These are phyloP conservation scores for Drosophila mercatorum DNA, from an alignment of 2,888 invertebrate genomes.

Conservation along the genomic window DNA sequence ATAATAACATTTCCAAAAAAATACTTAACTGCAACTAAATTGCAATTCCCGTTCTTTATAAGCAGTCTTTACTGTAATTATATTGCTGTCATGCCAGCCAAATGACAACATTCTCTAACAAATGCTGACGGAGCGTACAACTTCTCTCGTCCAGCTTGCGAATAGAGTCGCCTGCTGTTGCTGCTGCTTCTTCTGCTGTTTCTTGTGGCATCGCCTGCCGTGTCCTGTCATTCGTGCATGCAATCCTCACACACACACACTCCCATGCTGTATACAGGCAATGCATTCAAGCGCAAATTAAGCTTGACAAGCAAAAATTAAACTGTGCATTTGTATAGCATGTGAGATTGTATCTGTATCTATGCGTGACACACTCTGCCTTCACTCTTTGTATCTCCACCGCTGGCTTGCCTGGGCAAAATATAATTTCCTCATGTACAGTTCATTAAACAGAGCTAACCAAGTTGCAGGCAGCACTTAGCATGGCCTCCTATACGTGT, in stretches of 20 bases:
- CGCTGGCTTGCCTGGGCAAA: constrained; percentile 60
- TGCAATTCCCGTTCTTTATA: neutral
- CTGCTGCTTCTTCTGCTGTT: constrained; percentile 40
- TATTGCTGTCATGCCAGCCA: constrained; percentile 43
- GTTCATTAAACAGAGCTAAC: constrained; percentile 74
- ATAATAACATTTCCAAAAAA: no score
- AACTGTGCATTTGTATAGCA: constrained; percentile 58
- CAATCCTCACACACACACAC: constrained; percentile 41
- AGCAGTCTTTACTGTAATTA: constrained; percentile 47
- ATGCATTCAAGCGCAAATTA: constrained; percentile 80
- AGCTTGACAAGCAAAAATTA: constrained; percentile 81
- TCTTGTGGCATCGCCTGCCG: constrained; percentile 47
- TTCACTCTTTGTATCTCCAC: constrained; percentile 14
- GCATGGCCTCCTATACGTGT: constrained; percentile 15
- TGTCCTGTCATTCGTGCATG: constrained; percentile 66
- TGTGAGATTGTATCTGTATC: constrained; percentile 28
- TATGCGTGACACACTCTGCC: constrained; percentile 17
- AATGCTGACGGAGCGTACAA: constrained; percentile 51
- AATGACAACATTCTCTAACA: constrained; percentile 52
- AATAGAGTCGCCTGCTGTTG: constrained; percentile 36
- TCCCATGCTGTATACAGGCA: constrained; percentile 30
- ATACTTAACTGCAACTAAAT: neutral
- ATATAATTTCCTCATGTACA: constrained; percentile 74
- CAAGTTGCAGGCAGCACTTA: constrained; percentile 48
- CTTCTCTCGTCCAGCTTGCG: constrained; percentile 30